Conservation (phyloP, 2,888 invertebrate species). For the Molanna angustata region DNA sequence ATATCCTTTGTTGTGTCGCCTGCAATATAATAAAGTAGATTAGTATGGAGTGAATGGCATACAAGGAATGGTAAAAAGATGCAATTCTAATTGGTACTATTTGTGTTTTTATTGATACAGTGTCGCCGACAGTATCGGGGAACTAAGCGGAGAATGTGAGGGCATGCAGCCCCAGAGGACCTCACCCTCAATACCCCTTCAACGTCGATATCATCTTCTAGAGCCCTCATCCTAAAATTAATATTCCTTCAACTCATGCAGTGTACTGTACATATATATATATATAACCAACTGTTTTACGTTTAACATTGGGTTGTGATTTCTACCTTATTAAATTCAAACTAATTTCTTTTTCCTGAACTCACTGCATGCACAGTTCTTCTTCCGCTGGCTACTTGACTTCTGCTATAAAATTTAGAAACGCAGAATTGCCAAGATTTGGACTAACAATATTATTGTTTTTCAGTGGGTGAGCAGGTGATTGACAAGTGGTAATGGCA, state of each 20-base stretch:
- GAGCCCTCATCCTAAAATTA: slow-evolving; percentile 25
- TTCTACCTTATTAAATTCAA: slow-evolving; percentile 22
- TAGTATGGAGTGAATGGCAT: too few relatives aligned
- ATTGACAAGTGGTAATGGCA: slow-evolving; percentile 63
- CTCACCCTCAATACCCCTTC: too few relatives aligned
- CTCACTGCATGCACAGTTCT: slow-evolving; percentile 29
- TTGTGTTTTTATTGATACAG: slow-evolving; percentile 28
- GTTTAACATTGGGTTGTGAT: slow-evolving; percentile 31
- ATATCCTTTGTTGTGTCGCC: background rate
- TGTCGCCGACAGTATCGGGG: slow-evolving; percentile 23
- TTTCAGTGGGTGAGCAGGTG: slow-evolving; percentile 72
- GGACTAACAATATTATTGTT: slow-evolving; percentile 35
- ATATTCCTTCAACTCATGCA: slow-evolving; percentile 26
- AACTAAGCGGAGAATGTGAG: slow-evolving; percentile 23
- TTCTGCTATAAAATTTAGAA: slow-evolving; percentile 9
- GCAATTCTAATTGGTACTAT: slow-evolving; percentile 30
- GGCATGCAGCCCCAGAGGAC: slow-evolving; percentile 28
- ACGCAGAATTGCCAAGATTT: slow-evolving; percentile 10
- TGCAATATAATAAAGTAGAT: too few relatives aligned
- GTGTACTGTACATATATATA: slow-evolving; percentile 18
- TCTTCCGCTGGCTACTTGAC: slow-evolving; percentile 6
- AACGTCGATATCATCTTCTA: slow-evolving; percentile 24
- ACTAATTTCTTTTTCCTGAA: slow-evolving; percentile 15
- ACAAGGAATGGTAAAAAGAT: background rate
- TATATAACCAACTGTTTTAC: slow-evolving; percentile 6